Percentiles rank a stretch among this genome's conserved stretches.
phyloP scores from a whole-genome alignment of 2,113 vertebrate genomes.

The Ariopsis seemanni region DNA sequence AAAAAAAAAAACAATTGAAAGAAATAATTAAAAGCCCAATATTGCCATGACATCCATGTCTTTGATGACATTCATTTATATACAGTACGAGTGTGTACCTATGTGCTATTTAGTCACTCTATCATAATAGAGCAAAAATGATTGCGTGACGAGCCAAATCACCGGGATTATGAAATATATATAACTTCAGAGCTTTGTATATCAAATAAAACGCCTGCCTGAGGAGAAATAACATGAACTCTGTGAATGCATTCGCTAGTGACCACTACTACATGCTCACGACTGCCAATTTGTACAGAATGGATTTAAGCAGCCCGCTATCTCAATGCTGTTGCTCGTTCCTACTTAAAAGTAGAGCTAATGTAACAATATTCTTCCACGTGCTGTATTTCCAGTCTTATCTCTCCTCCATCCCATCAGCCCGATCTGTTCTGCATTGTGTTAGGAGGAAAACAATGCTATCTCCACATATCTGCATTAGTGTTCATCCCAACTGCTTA shows the following conservation, averaged over 20 bases:
- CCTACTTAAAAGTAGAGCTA: slow-evolving; percentile 27
- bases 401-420: slow-evolving; percentile 50
- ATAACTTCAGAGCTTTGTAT: neutral
- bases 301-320: slow-evolving; percentile 20
- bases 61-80: too few relatives aligned
- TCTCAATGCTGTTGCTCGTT: slow-evolving; percentile 33
- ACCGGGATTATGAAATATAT: neutral
- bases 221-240: neutral
- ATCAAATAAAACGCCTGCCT: neutral
- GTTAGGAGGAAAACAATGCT: slow-evolving; percentile 50
- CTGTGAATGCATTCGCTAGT: neutral
- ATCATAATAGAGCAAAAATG: neutral
- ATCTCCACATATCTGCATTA: slow-evolving; percentile 52
- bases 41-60: too few relatives aligned
- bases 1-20: too few relatives aligned
- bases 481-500: slow-evolving; percentile 48
- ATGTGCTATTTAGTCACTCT: neutral
- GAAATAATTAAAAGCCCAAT: too few relatives aligned
- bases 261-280: neutral
- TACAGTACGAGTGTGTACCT: neutral
- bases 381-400: slow-evolving; percentile 33
- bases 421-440: slow-evolving; percentile 51
- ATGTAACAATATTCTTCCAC: slow-evolving; percentile 30
- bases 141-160: neutral
- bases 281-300: slow-evolving; percentile 34